These are phyloP conservation scores for Patella depressa DNA, from an alignment of 2,888 invertebrate genomes.

Conservation along the genomic window DNA sequence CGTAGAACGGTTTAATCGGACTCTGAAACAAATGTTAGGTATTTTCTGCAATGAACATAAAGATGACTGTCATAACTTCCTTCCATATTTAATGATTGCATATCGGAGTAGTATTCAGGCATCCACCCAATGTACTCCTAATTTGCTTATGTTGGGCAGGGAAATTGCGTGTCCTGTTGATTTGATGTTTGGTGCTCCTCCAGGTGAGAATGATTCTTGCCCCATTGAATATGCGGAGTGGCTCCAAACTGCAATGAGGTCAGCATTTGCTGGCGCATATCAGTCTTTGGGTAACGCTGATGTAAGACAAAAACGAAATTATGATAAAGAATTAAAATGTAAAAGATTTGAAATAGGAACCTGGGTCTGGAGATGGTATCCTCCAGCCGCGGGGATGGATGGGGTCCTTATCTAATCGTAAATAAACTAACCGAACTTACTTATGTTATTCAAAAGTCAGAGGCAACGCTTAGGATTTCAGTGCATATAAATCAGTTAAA, in stretches of 20 bases:
- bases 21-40: no score
- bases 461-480: not conserved
- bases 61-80: no score
- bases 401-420: not conserved
- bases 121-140: no score
- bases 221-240: not conserved
- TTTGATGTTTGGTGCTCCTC: not conserved
- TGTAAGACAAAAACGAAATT: not conserved
- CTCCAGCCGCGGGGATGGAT: not conserved
- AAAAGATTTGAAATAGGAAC: not conserved
- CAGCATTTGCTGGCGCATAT: not conserved
- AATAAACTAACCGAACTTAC: not conserved
- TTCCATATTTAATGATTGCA: no score
- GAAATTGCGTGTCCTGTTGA: no score
- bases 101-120: no score
- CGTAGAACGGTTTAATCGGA: no score
- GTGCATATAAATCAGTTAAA: not conserved
- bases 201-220: no score
- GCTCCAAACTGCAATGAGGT: constrained; percentile 4
- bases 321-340: constrained; percentile 9
- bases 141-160: no score
- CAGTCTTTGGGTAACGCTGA: not conserved
- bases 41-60: no score
- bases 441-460: not conserved
- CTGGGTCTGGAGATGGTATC: not conserved